These are phyloP conservation scores for Rhingia rostrata DNA, from an alignment of 2,888 invertebrate species.

Conservation along the genomic window DNA sequence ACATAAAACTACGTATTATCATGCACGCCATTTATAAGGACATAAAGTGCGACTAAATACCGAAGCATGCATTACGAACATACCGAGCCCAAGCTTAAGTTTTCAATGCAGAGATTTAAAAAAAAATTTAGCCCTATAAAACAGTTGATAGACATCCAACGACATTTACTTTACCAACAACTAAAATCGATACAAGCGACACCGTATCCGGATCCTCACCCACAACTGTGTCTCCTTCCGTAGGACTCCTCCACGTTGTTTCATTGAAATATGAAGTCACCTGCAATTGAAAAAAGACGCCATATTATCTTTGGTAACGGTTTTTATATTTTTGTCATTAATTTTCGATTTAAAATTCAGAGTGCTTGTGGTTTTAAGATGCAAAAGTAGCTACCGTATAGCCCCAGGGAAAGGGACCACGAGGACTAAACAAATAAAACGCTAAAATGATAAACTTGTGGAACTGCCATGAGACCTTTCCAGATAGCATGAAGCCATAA, in stretches of 20 bases:
- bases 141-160: slow-evolving; percentile 80
- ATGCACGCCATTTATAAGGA: slow-evolving; percentile 4
- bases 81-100: slow-evolving; percentile 54
- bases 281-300: slow-evolving; percentile 76
- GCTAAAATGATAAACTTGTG: neutral
- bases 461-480: neutral
- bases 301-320: slow-evolving; percentile 29
- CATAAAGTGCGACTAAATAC: slow-evolving; percentile 16
- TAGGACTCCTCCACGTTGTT: slow-evolving; percentile 82
- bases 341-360: slow-evolving; percentile 44
- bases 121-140: slow-evolving; percentile 45
- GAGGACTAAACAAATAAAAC: neutral
- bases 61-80: slow-evolving; percentile 24
- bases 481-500: neutral
- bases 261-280: slow-evolving; percentile 83
- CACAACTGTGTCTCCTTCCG: slow-evolving; percentile 83
- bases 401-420: neutral
- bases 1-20: too few species aligned
- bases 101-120: slow-evolving; percentile 3
- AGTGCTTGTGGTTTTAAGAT: neutral
- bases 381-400: neutral
- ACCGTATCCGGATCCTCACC: slow-evolving; percentile 89
- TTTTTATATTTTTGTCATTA: slow-evolving; percentile 16
- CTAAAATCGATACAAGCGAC: slow-evolving; percentile 90
- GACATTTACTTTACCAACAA: slow-evolving; percentile 88